Evolutionary conservation across 2,797 vertebrate species (phyloP), one percentile per base, ranked within the genome.

Genomic region (Melopsittacus undulatus): DNA sequence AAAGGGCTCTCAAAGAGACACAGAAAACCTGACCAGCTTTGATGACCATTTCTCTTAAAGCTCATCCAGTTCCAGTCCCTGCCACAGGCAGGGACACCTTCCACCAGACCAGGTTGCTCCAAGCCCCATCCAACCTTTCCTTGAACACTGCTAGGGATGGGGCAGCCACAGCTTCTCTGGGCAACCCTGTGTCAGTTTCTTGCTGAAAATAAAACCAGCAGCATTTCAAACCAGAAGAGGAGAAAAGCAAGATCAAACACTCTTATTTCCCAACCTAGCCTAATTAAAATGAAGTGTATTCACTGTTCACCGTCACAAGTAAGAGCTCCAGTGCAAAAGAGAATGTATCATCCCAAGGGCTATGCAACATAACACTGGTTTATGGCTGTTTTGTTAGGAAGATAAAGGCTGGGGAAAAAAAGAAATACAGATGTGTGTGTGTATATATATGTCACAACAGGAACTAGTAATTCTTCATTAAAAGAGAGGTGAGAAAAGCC

Each of bases 231-330:
- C 68, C 36, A 79, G 56, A 54, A 18, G 27, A 19, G 19, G 11
- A 76, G 20, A 61, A 68, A 38, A 63, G 9, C 6, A 32, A 81
- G 63, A 82, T 78, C 48, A 81, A 13, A 54, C 45, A 43, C 26
- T 32, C 43, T 70, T 62, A 46, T 79, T 89, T 90, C 51, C 72
- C 83, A 90, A 83, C 61, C 45, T 77, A 81, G 72, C 17, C 84
- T 86, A 90, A 95, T 91, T 90, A 90, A 95, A 94, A 77, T 9
- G 3, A 92, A 80, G 45, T 7, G 2, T 34, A 52, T 80, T 82
- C 24, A 74, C 59, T 48, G 9, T 56, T 90, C 76, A 63, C 63
- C 32, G 59, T 29, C 74, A 66, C 29, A 62, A 80, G 77, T 24
- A 70, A 86, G 74, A 83, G 42, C 63, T 72, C 43, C 48, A 79